Base-by-base conservation (phyloP, 2,113 vertebrate species). In the Tragelaphus scriptus region DNA sequence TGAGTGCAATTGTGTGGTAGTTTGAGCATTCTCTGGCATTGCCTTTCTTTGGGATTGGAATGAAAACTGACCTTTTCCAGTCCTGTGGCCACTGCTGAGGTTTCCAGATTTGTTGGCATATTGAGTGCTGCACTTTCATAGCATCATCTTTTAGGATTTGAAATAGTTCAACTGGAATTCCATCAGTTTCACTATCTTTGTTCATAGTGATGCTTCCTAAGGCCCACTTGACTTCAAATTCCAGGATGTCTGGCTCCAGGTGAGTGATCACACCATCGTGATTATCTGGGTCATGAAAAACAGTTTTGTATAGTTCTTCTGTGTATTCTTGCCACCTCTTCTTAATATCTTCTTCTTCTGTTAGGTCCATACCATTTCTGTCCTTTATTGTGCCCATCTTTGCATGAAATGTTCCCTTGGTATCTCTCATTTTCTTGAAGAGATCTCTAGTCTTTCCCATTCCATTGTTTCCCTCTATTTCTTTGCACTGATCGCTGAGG, bases 241-340 rank as follows among this genome's bases (percentile, higher is more conserved):
- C 32, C 32, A 68, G 32, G 32, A n/a, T 68, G 4, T 68, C 63
- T 68, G 63, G 16, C 32, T 68, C 16, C n/a, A 19, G 63, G 3
- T 68, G 32, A 68, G 7, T n/a, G 7, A 68, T 19, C 32, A n/a
- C 0, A 68, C 16, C 7, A 68, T n/a, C 2, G 0, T 68, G 32
- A n/a, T 68, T n/a, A 19, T 68, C 63, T 68, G 63, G 63, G 63
- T n/a, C 4, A 2, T 19, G 32, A n/a, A 63, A 13, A 63, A 4
- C 7, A 9, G n/a, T 65, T 68, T 68, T n/a, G 32, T 68, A 10
- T 4, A 65, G 63, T 65, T 65, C 25, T 59, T 59, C 63, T n/a
- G 63, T 68, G 32, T 19, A 32, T n/a, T n/a, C 32, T 68, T 68
- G 63, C 32, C 16, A 68, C 32, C 32, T 30, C 61, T 63, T 65